Evolutionary conservation across 2,113 vertebrate genomes (phyloP), one percentile per base, ranked within the genome.

Genomic region (Tupaia chinensis): DNA sequence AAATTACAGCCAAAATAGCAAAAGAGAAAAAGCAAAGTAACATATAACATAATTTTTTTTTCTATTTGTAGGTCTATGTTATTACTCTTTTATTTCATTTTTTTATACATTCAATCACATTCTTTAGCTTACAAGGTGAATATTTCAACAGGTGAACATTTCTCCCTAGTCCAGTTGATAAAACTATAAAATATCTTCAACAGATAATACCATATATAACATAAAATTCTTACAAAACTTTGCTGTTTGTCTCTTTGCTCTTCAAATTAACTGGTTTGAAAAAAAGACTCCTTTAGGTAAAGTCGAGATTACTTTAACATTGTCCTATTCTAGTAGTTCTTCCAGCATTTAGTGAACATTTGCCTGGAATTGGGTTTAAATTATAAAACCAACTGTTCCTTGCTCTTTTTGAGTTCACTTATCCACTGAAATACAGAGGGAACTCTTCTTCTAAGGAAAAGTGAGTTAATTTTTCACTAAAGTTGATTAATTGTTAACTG

Each of bases 341-440:
- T 96, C 87, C 60, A 73, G 65, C 88, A 15, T 61, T 78, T 54
- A 63, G 25, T 63, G 76, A 97, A 91, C 19, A 83, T 78, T 94
- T 89, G 16, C 11, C 34, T 73, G 17, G 70, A 11, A 16, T 69
- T 78, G 20, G 7, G 1, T 88, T 87, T 85, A 80, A 89, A 32
- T 53, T 66, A 20, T 58, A 68, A 82, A 66, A 15, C 32, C 14
- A 76, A 65, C n/a, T 19, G 9, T 60, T 86, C 25, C 6, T 32
- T 85, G 54, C 8, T 1, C 9, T 91, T 78, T 29, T 81, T 77
- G 27, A 81, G 14, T 93, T 89, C 85, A 86, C 27, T 68, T 56
- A 77, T 79, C 19, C 56, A 63, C 12, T 68, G 32, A 94, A 95
- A 87, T 79, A 27, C 0, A 69, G 13, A 61, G 44, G 5, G 13